Evolutionary conservation across 2,888 invertebrate species (phyloP), one percentile per base, ranked within the genome.

Genomic region (Andrena camellia): DNA sequence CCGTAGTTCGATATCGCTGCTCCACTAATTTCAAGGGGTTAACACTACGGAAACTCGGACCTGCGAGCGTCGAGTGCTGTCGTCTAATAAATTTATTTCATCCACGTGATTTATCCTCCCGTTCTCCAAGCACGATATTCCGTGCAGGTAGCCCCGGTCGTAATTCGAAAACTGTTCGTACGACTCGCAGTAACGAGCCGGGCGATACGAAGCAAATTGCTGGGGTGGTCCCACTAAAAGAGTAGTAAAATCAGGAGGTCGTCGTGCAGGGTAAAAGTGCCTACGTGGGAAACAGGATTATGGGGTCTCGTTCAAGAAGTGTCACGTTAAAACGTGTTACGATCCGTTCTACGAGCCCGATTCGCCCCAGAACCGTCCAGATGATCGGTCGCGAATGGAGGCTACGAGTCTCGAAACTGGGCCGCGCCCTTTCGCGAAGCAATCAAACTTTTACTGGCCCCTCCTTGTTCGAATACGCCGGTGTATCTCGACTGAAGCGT

Each of bases 371-470:
- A 10, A 31, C 5, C 70, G 67, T 29, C 13, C 17, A 57, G 31
- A 66, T 48, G 67, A 83, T 81, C 59, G 64, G 26, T 57, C 54
- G 63, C 42, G 68, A 73, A 80, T 50, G n/a, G 23, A 52, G 75
- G 74, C 88, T 89, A 83, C 81, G 82, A 68, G 79, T 79, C 78
- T 72, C 54, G 69, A 78, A 83, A 81, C 60, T 78, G 31, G 57
- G 59, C 52, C 70, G 70, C 60, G 52, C 63, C 70, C 66, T 76
- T 42, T 50, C 31, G 62, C 60, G 71, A 57, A 42, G 78, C 77
- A 78, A 87, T 85, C 77, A 85, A 89, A 85, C 79, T 89, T 86
- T 76, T 68, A 80, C 35, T 52, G n/a, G 29, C 31, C 1, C 42
- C n/a, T 67, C 29, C 35, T 23, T 29, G 60, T 72, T 69, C 23